Evolutionary conservation across 2,888 invertebrate genomes (phyloP).

Genomic region (Rhogogaster chlorosoma): DNA sequence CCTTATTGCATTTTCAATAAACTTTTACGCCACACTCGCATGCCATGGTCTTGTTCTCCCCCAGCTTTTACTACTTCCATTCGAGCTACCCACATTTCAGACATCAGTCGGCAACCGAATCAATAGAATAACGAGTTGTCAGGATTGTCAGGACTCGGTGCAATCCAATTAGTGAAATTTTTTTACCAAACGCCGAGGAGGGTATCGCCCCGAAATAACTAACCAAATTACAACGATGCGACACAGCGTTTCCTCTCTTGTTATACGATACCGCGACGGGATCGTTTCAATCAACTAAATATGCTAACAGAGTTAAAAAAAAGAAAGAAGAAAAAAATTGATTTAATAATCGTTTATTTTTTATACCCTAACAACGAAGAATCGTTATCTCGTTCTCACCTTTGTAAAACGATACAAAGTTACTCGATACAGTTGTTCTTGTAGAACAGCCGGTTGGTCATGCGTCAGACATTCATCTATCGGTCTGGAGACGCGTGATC

Average conservation of each 20-base stretch:
- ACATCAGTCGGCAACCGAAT: neutral
- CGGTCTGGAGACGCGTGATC: neutral
- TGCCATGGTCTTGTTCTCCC: neutral
- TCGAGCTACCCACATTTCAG: neutral
- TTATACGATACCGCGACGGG: neutral
- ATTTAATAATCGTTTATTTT: neutral
- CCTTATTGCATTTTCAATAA: neutral
- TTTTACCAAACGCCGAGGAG: neutral
- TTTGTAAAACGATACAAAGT: neutral
- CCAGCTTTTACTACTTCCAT: neutral
- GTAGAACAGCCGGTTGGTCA: neutral
- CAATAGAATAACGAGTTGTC: neutral
- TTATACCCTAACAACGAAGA: neutral
- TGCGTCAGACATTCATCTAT: neutral
- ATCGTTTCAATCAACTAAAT: slow-evolving; percentile 12
- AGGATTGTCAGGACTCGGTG: neutral
- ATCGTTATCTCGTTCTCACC: neutral
- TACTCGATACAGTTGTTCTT: neutral
- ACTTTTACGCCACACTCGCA: neutral
- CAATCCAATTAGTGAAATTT: slow-evolving; percentile 25
- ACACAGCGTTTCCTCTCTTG: neutral
- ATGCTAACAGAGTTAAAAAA: slow-evolving; percentile 1
- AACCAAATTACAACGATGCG: slow-evolving; percentile 6
- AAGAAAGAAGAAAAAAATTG: too few species aligned
- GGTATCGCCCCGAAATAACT: neutral